These are phyloP conservation scores for Idaea dimidiata DNA, from an alignment of 2,888 invertebrate genomes.

Conservation along the genomic window DNA sequence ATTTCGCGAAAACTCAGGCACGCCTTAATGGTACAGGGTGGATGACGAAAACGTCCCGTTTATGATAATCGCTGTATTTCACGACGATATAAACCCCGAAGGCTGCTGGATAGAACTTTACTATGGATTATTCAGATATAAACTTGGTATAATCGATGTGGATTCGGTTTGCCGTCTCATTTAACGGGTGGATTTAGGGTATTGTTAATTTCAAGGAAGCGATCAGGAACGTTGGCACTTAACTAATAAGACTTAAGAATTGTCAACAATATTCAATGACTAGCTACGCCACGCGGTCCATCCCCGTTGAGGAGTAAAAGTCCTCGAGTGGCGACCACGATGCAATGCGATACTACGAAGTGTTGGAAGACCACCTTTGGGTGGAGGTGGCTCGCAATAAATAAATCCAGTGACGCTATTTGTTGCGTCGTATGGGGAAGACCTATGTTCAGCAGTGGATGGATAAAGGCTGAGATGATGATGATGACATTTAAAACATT, in stretches of 20 bases:
- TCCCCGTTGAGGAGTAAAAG: too few relatives aligned
- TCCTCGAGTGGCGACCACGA: too few relatives aligned
- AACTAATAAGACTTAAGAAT: background rate
- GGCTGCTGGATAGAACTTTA: constrained; percentile 46
- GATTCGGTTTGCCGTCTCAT: constrained; percentile 1
- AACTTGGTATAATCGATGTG: constrained; percentile 26
- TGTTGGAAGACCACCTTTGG: too few relatives aligned
- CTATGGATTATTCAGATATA: constrained; percentile 41
- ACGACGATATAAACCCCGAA: constrained; percentile 57
- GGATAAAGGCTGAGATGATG: too few relatives aligned
- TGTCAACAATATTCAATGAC: background rate
- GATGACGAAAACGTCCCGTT: constrained; percentile 67
- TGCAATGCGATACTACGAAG: too few relatives aligned
- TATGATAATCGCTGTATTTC: constrained; percentile 71
- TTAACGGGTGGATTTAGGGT: background rate
- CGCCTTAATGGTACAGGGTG: constrained; percentile 51
- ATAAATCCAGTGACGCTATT: too few relatives aligned
- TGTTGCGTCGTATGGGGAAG: too few relatives aligned
- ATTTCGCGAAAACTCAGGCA: constrained; percentile 35
- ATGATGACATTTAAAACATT: background rate
- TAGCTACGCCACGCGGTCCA: background rate
- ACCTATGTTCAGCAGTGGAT: too few relatives aligned
- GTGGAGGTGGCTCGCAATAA: too few relatives aligned
- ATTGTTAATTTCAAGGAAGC: background rate
- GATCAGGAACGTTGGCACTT: background rate